These are phyloP conservation scores for Limonius californicus DNA, from an alignment of 1,140 invertebrate genomes.

Conservation along the genomic window DNA sequence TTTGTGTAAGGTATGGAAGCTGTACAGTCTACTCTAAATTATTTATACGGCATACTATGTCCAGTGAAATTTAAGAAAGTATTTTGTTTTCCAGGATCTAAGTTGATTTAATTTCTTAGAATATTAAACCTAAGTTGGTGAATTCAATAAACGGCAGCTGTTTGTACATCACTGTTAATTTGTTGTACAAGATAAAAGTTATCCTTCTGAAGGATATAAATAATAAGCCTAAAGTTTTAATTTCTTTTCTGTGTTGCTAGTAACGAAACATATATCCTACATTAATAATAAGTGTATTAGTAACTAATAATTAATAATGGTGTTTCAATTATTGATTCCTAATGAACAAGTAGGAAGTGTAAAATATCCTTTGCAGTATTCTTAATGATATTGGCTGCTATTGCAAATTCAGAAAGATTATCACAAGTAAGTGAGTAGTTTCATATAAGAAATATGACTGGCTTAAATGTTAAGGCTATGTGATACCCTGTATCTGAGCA, in stretches of 20 bases:
- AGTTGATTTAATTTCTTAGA: background rate
- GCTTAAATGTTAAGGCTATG: too few relatives aligned
- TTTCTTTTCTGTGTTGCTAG: background rate
- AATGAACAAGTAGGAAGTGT: background rate
- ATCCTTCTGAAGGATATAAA: constrained; percentile 12
- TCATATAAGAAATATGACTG: background rate
- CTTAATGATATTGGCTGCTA: background rate
- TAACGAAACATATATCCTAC: background rate
- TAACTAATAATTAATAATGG: too few relatives aligned
- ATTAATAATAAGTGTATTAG: background rate
- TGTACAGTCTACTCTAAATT: too few relatives aligned
- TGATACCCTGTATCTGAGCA: too few relatives aligned
- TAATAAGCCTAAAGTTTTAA: background rate
- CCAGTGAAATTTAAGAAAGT: too few relatives aligned
- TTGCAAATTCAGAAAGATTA: background rate
- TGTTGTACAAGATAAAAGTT: background rate
- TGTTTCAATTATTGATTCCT: background rate
- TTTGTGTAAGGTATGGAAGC: too few relatives aligned
- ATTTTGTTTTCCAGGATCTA: background rate
- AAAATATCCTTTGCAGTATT: background rate
- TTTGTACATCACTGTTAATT: constrained; percentile 1
- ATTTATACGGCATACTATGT: too few relatives aligned
- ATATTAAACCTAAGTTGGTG: too few relatives aligned
- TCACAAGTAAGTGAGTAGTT: background rate
- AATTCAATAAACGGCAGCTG: background rate